Conservation (phyloP, 2,113 vertebrate species). For the rat (Rattus norvegicus) region DNA sequence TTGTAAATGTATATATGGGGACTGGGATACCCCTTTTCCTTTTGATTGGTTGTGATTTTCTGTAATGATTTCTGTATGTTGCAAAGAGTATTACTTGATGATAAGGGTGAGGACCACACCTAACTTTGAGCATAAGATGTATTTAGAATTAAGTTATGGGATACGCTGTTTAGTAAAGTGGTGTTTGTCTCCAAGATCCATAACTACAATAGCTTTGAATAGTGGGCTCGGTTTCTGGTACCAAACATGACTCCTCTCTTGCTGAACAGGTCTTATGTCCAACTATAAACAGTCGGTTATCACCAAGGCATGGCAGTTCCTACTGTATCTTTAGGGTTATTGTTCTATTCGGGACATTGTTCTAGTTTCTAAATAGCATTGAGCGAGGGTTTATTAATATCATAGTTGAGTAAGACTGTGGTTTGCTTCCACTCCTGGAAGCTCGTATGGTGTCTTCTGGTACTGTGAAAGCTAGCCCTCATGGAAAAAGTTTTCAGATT, state of each 20-base stretch:
- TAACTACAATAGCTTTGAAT: not conserved
- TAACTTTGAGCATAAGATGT: not conserved
- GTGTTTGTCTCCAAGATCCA: not conserved
- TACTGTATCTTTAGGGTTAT: not conserved
- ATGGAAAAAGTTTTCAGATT: not conserved
- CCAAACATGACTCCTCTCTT: not conserved
- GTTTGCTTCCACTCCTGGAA: not conserved
- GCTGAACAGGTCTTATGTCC: not conserved
- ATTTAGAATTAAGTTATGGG: not conserved
- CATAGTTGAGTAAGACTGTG: no score
- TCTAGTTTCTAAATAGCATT: no score
- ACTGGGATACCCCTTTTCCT: not conserved
- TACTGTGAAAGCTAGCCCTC: not conserved
- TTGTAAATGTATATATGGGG: not conserved
- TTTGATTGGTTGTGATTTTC: not conserved
- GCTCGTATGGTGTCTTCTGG: not conserved
- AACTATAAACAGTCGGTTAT: not conserved
- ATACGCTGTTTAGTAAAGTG: not conserved
- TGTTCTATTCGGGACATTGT: not conserved
- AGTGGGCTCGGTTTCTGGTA: not conserved
- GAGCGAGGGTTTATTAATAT: not conserved
- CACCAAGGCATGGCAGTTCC: no score
- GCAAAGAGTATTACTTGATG: not conserved
- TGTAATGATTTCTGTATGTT: not conserved
- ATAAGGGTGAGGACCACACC: not conserved